phyloP scores from a whole-genome alignment of 2,797 vertebrate species.

The Eupleurogrammus muticus region DNA sequence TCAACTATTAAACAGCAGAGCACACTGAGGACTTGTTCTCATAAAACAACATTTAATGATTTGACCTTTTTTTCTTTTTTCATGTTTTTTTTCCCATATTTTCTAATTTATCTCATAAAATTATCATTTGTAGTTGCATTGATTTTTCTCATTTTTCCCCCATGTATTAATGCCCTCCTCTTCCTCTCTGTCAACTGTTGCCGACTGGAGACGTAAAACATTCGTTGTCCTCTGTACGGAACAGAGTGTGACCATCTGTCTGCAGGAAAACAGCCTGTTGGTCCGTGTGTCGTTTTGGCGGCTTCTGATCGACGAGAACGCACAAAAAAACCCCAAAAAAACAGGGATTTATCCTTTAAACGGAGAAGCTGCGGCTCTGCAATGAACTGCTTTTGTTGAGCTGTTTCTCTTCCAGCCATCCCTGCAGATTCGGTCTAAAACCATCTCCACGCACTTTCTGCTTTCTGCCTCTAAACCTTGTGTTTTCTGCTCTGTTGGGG shows the following conservation, averaged over 20 bases:
- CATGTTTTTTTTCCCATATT: too few species aligned
- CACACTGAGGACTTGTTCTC: too few species aligned
- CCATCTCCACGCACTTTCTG: slow-evolving; percentile 65
- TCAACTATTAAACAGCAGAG: too few species aligned
- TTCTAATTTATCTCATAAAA: too few species aligned
- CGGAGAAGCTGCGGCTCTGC: neutral
- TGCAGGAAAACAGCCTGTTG: slow-evolving; percentile 59
- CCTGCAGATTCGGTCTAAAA: slow-evolving; percentile 65
- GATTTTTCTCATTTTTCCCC: too few species aligned
- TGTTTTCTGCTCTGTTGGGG: slow-evolving; percentile 39
- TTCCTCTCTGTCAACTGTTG: slow-evolving; percentile 53
- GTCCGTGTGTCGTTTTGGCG: slow-evolving; percentile 62
- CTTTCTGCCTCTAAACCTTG: slow-evolving; percentile 59
- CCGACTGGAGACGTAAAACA: slow-evolving; percentile 50
- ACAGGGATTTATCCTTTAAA: slow-evolving; percentile 41
- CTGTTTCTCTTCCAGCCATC: slow-evolving; percentile 7
- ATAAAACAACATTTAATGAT: too few species aligned
- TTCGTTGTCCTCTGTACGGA: slow-evolving; percentile 19
- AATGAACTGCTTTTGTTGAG: slow-evolving; percentile 15
- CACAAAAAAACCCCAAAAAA: too few species aligned
- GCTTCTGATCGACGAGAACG: slow-evolving; percentile 36
- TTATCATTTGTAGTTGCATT: too few species aligned
- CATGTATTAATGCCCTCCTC: too few species aligned
- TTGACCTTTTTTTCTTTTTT: too few species aligned
- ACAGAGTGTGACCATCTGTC: slow-evolving; percentile 62